Evolutionary conservation across 2,113 vertebrate species (phyloP).

Genomic region (Nothoprocta pentlandii): DNA sequence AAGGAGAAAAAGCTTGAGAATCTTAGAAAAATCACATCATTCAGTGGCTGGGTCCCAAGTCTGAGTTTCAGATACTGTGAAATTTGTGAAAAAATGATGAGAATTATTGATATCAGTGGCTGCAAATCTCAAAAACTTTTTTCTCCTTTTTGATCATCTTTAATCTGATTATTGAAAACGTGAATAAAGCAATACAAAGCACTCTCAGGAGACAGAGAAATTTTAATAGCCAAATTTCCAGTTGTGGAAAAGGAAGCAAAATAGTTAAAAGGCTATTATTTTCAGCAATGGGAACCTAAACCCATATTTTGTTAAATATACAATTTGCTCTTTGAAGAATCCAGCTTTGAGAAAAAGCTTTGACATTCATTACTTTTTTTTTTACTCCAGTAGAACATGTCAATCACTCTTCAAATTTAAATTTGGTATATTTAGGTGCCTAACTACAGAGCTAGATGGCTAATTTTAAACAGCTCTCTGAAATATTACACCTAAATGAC

Average conservation of each 20-base stretch:
- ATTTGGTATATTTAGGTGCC: slow-evolving; percentile 8
- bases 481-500: slow-evolving; percentile 23
- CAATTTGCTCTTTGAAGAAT: not conserved
- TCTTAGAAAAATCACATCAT: not conserved
- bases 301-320: not conserved
- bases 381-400: not conserved
- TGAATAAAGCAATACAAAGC: not conserved
- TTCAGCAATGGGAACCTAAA: not conserved
- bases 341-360: not conserved
- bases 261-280: not conserved
- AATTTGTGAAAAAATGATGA: not conserved
- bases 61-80: not conserved
- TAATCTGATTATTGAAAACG: not conserved
- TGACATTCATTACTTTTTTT: not conserved
- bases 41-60: not conserved
- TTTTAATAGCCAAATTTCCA: not conserved
- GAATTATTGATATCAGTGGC: not conserved
- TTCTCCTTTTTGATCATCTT: not conserved
- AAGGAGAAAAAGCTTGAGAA: not conserved
- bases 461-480: slow-evolving; percentile 37
- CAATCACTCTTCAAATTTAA: not conserved
- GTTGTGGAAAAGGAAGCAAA: not conserved
- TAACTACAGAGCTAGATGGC: not conserved
- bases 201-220: not conserved
- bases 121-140: not conserved